Evolutionary conservation across 2,888 invertebrate genomes (phyloP).

Genomic region (Marasmarcha lunaedactyla): DNA sequence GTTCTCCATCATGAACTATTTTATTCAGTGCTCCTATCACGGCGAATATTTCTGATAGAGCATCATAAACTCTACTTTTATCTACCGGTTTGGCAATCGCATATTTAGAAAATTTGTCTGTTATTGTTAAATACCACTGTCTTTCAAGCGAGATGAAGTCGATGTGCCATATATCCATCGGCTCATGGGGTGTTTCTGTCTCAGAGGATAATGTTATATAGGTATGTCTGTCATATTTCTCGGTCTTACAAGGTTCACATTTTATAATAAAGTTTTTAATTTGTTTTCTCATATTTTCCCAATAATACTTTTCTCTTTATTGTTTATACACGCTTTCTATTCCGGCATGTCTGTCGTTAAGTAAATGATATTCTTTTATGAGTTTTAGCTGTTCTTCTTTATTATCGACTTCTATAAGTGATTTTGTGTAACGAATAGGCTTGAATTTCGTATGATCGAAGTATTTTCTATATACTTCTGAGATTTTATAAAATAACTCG

Average conservation of each 20-base stretch:
- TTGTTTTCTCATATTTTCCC: conserved; percentile 8
- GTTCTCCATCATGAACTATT: conserved; percentile 14
- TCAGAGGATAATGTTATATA: background rate
- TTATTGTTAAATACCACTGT: conserved; percentile 15
- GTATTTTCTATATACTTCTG: conserved; percentile 6
- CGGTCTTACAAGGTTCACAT: conserved; percentile 8
- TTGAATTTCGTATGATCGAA: conserved; percentile 8
- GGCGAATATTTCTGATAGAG: conserved; percentile 13
- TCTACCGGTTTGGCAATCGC: conserved; percentile 11
- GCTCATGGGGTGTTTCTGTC: conserved; percentile 9
- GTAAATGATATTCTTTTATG: conserved; percentile 9
- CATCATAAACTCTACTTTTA: conserved; percentile 14
- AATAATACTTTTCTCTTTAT: conserved; percentile 10
- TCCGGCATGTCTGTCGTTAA: conserved; percentile 7
- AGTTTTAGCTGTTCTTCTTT: conserved; percentile 9
- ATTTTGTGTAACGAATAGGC: conserved; percentile 7
- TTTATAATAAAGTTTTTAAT: conserved; percentile 6
- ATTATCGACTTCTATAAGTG: conserved; percentile 6
- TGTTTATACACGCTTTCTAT: conserved; percentile 9
- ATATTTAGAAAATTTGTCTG: conserved; percentile 17
- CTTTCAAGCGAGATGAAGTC: conserved; percentile 13
- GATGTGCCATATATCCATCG: conserved; percentile 10
- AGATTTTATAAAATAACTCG: conserved; percentile 7
- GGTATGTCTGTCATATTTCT: conserved; percentile 13
- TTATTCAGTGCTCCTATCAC: conserved; percentile 13